Conservation (phyloP, 2,888 invertebrate species). For the Troides oblongomaculatus region DNA sequence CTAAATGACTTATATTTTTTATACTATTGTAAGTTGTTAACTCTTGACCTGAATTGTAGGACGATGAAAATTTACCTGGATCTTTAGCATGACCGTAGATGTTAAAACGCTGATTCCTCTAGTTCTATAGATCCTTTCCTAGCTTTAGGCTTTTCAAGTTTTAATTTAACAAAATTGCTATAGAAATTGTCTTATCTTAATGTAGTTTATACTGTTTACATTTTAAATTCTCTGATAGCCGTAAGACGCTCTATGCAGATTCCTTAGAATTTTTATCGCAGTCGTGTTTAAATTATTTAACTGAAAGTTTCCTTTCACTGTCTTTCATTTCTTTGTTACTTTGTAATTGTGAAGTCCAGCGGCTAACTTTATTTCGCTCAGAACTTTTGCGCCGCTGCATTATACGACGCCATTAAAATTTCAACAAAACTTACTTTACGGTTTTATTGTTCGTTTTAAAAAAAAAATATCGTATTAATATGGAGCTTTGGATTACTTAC, state of each 20-base stretch:
- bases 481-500: too few relatives aligned
- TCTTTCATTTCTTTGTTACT: constrained; percentile 27
- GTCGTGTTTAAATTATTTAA: constrained; percentile 19
- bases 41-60: too few relatives aligned
- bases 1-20: too few relatives aligned
- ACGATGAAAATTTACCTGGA: too few relatives aligned
- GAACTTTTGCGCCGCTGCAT: constrained; percentile 24
- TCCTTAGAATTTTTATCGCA: constrained; percentile 8
- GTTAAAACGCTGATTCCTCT: too few relatives aligned
- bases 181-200: not conserved
- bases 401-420: constrained; percentile 23
- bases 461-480: too few relatives aligned
- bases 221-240: not conserved
- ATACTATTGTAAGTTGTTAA: too few relatives aligned
- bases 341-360: constrained; percentile 27
- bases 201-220: not conserved
- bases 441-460: not conserved
- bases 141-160: too few relatives aligned
- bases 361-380: constrained; percentile 23
- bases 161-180: too few relatives aligned
- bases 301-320: constrained; percentile 23
- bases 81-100: too few relatives aligned
- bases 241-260: not conserved
- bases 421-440: constrained; percentile 7
- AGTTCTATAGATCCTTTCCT: too few relatives aligned